Evolutionary conservation across 2,888 invertebrate species (phyloP), one percentile per base, ranked within the genome.

Genomic region (Drosophila vallismaia): DNA sequence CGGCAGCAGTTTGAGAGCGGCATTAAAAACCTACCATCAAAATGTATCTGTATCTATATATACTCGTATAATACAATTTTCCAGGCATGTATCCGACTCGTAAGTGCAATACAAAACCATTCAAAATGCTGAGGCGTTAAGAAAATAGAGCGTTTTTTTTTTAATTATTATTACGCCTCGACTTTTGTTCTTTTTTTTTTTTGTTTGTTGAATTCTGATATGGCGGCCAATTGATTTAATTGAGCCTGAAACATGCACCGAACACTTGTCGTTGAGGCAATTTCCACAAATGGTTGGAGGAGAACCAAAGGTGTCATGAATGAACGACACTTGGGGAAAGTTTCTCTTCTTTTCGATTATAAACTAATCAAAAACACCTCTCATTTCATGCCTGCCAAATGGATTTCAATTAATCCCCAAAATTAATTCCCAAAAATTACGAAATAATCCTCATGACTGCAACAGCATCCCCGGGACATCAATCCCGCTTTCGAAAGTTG

Each of bases 101-200:
- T 19, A 49, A 71, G 56, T 75, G 55, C 71, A 75, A 77, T 64
- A 74, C 77, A 77, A 46, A 77, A 79, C 76, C 73, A 71, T 69
- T 76, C 59, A 79, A 83, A 86, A 84, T 74, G 84, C 84, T 84
- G 87, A 85, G 85, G 82, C 84, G 87, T 87, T 85, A 82, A 80
- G 75, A 84, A 85, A 83, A 82, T 82, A 83, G 86, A 86, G 80
- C 82, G 57, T n/a, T n/a, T n/a, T n/a, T 83, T 75, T 69, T 80
- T 86, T 83, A 83, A 82, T 82, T 82, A 78, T 78, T 86, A 86
- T 82, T 86, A 66, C 73, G 67, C 40, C 71, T 67, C 53, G 64
- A 53, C 38, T 42, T 64, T 49, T 66, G 68, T 19, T 73, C 62
- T n/a, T 51, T 68, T 49, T 62, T n/a, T 51, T 68, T 49, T 62